These are phyloP conservation scores for Lochmaea crataegi DNA, from an alignment of 2,888 invertebrate species.

Conservation along the genomic window DNA sequence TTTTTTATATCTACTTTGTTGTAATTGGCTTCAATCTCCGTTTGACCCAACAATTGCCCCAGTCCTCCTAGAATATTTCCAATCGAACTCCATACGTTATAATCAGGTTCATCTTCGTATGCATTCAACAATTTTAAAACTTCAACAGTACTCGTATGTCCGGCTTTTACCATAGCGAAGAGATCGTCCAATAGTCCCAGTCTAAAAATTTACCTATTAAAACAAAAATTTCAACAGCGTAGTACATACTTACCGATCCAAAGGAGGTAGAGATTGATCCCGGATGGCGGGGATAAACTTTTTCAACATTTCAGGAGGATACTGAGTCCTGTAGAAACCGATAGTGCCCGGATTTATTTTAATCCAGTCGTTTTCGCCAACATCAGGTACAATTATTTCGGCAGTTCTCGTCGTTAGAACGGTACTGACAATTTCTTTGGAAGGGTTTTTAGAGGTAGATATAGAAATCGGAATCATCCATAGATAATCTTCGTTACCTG, in stretches of 20 bases:
- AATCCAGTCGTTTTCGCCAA: constrained; percentile 82
- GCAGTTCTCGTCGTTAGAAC: constrained; percentile 66
- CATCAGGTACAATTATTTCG: constrained; percentile 78
- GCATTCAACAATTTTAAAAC: constrained; percentile 87
- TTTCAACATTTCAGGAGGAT: constrained; percentile 80
- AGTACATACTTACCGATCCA: constrained; percentile 73
- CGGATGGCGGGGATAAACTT: constrained; percentile 84
- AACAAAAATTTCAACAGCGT: not conserved
- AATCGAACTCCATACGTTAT: constrained; percentile 93
- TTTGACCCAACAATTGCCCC: constrained; percentile 81
- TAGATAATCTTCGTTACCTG: constrained; percentile 69
- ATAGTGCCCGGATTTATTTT: constrained; percentile 92
- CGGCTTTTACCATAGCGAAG: constrained; percentile 92
- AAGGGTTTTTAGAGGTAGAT: constrained; percentile 78
- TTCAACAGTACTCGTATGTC: constrained; percentile 83
- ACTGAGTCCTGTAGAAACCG: constrained; percentile 85
- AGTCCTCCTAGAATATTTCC: constrained; percentile 83
- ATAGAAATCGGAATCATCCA: constrained; percentile 94
- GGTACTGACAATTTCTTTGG: constrained; percentile 56
- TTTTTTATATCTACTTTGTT: constrained; percentile 65
- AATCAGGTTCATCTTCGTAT: constrained; percentile 87
- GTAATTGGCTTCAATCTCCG: constrained; percentile 78
- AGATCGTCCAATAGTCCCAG: constrained; percentile 91
- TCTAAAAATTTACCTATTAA: constrained; percentile 36
- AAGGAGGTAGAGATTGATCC: constrained; percentile 82